Conservation (phyloP, 2,888 invertebrate genomes). For the Andrena chrysosceles region DNA sequence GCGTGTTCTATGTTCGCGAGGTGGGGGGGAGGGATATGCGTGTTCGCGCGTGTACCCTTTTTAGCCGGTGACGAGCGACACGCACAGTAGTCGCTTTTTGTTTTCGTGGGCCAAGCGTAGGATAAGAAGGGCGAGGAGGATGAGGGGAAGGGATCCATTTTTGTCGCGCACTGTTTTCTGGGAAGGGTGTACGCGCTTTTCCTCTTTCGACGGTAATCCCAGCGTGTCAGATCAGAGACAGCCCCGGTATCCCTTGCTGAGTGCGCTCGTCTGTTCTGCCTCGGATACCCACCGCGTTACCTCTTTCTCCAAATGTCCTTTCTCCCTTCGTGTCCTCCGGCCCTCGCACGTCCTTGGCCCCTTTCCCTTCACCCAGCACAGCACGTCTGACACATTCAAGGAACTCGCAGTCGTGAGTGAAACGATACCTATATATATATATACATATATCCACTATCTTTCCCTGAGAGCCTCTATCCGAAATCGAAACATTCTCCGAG, state of each 20-base stretch:
- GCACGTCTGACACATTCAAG: constrained; percentile 59
- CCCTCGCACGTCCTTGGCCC: constrained; percentile 42
- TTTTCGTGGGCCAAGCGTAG: constrained; percentile 20
- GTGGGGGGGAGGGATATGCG: neutral
- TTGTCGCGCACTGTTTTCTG: constrained; percentile 71
- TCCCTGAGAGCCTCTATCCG: constrained; percentile 43
- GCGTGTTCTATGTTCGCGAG: neutral
- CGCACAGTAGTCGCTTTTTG: constrained; percentile 12
- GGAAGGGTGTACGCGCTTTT: constrained; percentile 74
- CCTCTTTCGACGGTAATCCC: constrained; percentile 77
- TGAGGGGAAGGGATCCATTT: constrained; percentile 63
- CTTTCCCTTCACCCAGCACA: neutral
- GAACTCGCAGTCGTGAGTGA: constrained; percentile 17
- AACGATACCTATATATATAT: constrained; percentile 44
- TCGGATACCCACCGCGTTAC: constrained; percentile 67
- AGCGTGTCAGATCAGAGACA: constrained; percentile 76
- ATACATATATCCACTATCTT: constrained; percentile 41
- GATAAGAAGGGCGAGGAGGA: too few species aligned
- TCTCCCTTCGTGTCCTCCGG: constrained; percentile 24
- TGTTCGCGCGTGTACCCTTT: neutral
- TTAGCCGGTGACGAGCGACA: constrained; percentile 11
- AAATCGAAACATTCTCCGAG: constrained; percentile 70
- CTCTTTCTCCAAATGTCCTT: constrained; percentile 63
- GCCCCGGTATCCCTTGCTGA: constrained; percentile 74
- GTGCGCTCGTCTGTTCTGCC: constrained; percentile 77